Evolutionary conservation across 1,140 invertebrate species (phyloP).

Genomic region (Tetraneura akinire): DNA sequence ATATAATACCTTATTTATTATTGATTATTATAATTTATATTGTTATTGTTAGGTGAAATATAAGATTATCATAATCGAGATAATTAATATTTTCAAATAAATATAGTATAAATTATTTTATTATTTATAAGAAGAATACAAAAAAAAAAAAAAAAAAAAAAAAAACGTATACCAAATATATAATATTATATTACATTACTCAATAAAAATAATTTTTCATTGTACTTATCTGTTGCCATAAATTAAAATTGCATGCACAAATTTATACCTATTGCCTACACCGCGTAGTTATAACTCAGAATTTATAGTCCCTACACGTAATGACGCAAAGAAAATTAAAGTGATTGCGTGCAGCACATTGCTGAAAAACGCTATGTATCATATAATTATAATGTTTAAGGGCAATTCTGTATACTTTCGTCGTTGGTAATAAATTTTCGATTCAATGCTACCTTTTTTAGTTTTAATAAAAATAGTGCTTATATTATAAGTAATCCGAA

Average conservation of each 20-base stretch:
- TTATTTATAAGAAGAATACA: too few species aligned
- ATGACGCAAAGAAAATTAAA: constrained; percentile 24
- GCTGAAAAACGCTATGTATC: constrained; percentile 26
- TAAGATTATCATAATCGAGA: too few species aligned
- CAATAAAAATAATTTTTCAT: constrained; percentile 5
- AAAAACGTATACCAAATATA: too few species aligned
- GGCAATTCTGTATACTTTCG: constrained; percentile 30
- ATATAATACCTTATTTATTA: too few species aligned
- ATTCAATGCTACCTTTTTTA: not conserved
- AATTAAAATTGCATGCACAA: constrained; percentile 16
- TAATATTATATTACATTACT: too few species aligned
- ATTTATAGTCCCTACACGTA: constrained; percentile 23
- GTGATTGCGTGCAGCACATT: constrained; percentile 25
- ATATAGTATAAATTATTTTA: too few species aligned
- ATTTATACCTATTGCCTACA: not conserved
- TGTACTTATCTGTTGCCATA: constrained; percentile 15
- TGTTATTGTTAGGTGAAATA: too few species aligned
- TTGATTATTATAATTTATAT: too few species aligned
- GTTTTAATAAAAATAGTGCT: constrained; percentile 18
- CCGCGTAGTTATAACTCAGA: not conserved
- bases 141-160: too few species aligned
- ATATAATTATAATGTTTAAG: constrained; percentile 37
- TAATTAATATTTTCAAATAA: too few species aligned
- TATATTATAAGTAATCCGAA: not conserved
- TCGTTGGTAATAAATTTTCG: constrained; percentile 29